These are phyloP conservation scores for Chelon auratus DNA, from an alignment of 2,797 vertebrate genomes.

Conservation along the genomic window DNA sequence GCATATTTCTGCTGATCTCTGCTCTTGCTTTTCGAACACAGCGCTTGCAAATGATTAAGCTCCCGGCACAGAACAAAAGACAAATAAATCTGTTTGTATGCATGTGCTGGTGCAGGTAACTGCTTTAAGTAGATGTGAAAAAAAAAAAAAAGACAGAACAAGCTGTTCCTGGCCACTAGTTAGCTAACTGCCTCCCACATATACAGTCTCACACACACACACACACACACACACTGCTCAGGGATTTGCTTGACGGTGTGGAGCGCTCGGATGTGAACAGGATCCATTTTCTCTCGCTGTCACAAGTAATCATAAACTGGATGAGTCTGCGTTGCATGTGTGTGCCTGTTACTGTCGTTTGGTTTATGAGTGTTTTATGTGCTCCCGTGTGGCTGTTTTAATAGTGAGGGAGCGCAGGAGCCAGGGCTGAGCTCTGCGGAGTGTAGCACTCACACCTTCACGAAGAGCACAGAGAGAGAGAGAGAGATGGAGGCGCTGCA, in stretches of 20 bases:
- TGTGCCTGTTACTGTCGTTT: slow-evolving; percentile 9
- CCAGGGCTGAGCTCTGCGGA: slow-evolving; percentile 37
- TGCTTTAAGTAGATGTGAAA: slow-evolving; percentile 51
- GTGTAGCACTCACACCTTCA: slow-evolving; percentile 25
- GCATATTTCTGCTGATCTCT: not conserved
- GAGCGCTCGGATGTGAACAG: slow-evolving; percentile 41
- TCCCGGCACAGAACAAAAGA: slow-evolving; percentile 16
- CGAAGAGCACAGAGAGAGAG: not conserved
- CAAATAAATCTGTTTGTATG: slow-evolving; percentile 19
- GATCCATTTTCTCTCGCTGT: slow-evolving; percentile 37
- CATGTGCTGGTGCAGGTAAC: slow-evolving; percentile 42
- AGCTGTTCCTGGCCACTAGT: slow-evolving; percentile 58
- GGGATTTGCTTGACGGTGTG: slow-evolving; percentile 43
- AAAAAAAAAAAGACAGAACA: slow-evolving; percentile 55
- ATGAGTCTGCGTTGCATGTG: slow-evolving; percentile 1
- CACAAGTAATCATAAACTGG: slow-evolving; percentile 32
- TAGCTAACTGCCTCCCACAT: slow-evolving; percentile 57
- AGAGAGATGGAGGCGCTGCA: slow-evolving; percentile 9
- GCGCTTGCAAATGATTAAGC: slow-evolving; percentile 17
- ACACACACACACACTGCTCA: slow-evolving; percentile 12
- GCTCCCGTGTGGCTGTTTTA: slow-evolving; percentile 15
- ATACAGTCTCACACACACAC: slow-evolving; percentile 16
- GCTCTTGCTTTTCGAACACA: slow-evolving; percentile 7
- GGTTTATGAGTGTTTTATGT: slow-evolving; percentile 31
- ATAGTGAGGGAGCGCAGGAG: slow-evolving; percentile 32